A percentile compares a stretch with the other conserved stretches of the same genome.
Evolutionary conservation across 2,113 vertebrate genomes (phyloP).

Genomic region (Haplochromis burtoni): DNA sequence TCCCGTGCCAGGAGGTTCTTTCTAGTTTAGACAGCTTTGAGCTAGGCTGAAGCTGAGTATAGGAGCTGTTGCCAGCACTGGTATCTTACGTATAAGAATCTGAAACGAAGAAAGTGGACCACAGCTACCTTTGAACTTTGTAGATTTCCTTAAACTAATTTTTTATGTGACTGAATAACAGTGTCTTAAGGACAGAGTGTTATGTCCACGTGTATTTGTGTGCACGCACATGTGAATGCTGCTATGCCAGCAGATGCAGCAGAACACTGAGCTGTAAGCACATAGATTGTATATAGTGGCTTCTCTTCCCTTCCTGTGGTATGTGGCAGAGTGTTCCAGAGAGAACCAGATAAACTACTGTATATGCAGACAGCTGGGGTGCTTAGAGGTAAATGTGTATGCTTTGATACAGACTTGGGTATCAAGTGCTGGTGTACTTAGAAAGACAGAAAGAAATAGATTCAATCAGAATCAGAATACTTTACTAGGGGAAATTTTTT

Average conservation of each 20-base stretch:
- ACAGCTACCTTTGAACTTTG: neutral
- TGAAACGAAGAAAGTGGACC: neutral
- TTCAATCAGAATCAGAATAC: neutral
- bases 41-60: neutral
- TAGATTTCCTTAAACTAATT: neutral
- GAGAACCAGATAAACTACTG: neutral
- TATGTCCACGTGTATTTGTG: neutral
- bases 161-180: neutral
- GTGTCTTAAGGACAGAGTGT: neutral
- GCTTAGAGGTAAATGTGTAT: neutral
- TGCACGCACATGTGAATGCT: neutral
- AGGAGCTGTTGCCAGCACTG: neutral
- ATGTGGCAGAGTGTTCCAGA: neutral
- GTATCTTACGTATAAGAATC: neutral
- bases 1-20: constrained; percentile 14
- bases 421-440: neutral
- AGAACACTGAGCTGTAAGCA: neutral
- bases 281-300: neutral
- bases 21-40: constrained; percentile 32
- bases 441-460: neutral
- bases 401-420: neutral
- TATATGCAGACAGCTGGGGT: neutral
- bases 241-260: neutral
- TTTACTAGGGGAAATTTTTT: neutral
- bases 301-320: neutral